Base-by-base conservation (phyloP, 2,113 vertebrate genomes). In the Cyprinodon variegatus region DNA sequence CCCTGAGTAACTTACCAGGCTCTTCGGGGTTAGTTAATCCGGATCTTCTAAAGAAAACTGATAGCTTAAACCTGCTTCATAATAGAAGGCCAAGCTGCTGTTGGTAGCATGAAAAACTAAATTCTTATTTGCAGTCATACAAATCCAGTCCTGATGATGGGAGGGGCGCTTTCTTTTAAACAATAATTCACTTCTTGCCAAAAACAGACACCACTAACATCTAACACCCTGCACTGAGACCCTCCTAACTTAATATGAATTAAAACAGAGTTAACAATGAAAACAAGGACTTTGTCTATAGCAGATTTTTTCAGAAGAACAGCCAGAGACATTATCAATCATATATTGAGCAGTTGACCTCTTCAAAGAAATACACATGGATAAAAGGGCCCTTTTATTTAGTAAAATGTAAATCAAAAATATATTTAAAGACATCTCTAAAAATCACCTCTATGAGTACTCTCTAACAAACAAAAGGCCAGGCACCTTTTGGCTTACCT, bases 401-500 rank as follows among this genome's bases (percentile, higher is more conserved):
- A 29, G 67, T 2, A 77, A 59, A n/a, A 61, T 46, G 41, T 0
- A 11, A 1, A 1, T 41, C 11, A 63, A 60, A 65, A 65, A 45
- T 15, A 20, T 22, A 11, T 29, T 43, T 36, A 1, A 61, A 74
- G 6, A 65, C 40, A 63, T 38, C 48, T 40, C 29, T 2, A 70
- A 14, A 29, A 39, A 65, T 4, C 0, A n/a, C 4, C 11, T 36
- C 0, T 43, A 20, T 29, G 53, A 57, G 17, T 29, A 61, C 73
- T 4, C 4, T 53, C 11, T 15, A 60, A 71, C 8, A 38, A 29
- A 36, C n/a, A 12, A 14, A 17, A 15, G 22, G 20, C 72, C 57
- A 22, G 50, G 36, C 76, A 38, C 45, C 1, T 8, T 57, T 57
- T 4, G 3, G 72, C 91, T 93, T 93, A 93, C 90, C 90, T 91